These are phyloP conservation scores for Myotis pilosus DNA, from an alignment of 2,797 vertebrate genomes.

Conservation along the genomic window DNA sequence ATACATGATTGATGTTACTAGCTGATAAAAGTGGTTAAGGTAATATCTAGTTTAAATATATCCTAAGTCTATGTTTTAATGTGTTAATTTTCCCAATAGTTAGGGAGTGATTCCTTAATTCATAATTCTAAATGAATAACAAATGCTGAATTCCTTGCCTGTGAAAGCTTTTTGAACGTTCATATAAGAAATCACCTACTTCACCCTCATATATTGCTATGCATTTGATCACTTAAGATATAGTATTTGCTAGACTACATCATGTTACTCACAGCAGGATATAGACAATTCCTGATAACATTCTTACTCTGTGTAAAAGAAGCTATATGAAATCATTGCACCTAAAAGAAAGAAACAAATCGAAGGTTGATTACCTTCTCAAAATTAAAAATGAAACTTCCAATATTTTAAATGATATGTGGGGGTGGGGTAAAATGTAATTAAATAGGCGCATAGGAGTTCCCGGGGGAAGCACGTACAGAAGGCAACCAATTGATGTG, in stretches of 20 bases:
- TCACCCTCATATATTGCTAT: background rate
- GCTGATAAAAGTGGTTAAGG: background rate
- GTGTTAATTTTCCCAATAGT: background rate
- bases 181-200: background rate
- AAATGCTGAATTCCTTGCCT: background rate
- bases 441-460: background rate
- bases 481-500: no score
- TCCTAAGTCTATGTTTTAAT: background rate
- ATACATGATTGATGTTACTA: background rate
- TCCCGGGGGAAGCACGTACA: no score
- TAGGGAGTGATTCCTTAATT: background rate
- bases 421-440: background rate
- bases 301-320: conserved; percentile 20
- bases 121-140: conserved; percentile 13
- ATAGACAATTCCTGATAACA: background rate
- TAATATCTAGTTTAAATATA: background rate
- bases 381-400: background rate
- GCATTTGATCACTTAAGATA: background rate
- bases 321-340: background rate
- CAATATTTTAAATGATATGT: conserved; percentile 28
- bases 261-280: background rate
- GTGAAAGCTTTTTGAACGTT: background rate
- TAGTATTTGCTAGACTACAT: background rate
- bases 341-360: background rate
- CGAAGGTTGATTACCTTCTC: background rate